Percentiles rank a stretch among this genome's conserved stretches.
Evolutionary conservation across 1,140 invertebrate species (phyloP).

Genomic region (Vanessa tameamea): DNA sequence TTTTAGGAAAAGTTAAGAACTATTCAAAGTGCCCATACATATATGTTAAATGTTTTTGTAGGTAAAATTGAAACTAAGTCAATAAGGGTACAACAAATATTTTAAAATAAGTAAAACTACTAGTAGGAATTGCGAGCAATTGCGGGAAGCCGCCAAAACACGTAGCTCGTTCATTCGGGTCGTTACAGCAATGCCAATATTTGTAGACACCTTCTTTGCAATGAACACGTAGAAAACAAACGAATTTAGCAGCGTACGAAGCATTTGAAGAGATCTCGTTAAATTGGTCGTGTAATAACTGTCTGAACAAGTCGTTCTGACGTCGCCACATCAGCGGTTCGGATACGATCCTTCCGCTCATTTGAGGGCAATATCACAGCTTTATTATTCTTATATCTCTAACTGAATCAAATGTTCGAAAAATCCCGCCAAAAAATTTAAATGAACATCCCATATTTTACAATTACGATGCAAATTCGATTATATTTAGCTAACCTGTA

Average conservation of each 20-base stretch:
- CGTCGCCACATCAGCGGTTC: constrained; percentile 71
- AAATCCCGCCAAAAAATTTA: background rate
- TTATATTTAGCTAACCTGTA: constrained; percentile 6
- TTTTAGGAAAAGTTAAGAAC: background rate
- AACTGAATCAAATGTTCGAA: background rate
- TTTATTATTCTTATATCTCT: constrained; percentile 14
- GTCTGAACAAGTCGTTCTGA: constrained; percentile 66
- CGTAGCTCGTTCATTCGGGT: constrained; percentile 70
- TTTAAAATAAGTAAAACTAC: constrained; percentile 43
- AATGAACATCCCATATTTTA: background rate
- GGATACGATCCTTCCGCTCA: constrained; percentile 60
- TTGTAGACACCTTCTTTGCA: constrained; percentile 43
- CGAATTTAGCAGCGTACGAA: constrained; percentile 29
- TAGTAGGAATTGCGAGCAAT: constrained; percentile 61
- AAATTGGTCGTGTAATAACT: constrained; percentile 59
- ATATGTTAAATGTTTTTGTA: background rate
- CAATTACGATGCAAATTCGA: background rate
- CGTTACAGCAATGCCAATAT: constrained; percentile 57
- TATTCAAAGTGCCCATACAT: background rate
- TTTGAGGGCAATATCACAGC: constrained; percentile 45
- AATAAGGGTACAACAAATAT: constrained; percentile 27
- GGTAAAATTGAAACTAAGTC: constrained; percentile 1
- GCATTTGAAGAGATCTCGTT: constrained; percentile 47
- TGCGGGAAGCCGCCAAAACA: constrained; percentile 70
- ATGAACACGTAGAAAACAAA: constrained; percentile 33